phyloP scores from a whole-genome alignment of 1,140 invertebrate genomes.

The Teleopsis dalmanni region DNA sequence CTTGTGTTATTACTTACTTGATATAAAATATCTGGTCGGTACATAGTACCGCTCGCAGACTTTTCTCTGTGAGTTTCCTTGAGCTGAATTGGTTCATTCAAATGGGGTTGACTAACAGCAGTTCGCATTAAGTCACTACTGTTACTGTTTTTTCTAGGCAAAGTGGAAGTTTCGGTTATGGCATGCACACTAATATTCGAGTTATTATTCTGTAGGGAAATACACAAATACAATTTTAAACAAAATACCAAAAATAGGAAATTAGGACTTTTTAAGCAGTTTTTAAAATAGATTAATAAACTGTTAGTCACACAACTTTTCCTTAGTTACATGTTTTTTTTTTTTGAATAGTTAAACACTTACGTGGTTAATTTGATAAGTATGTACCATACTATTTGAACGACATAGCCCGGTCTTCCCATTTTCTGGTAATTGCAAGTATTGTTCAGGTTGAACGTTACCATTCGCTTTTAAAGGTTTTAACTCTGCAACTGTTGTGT shows the following conservation, averaged over 20 bases:
- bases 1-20: conserved; percentile 57
- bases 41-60: conserved; percentile 65
- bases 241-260: not conserved
- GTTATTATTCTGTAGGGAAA: conserved; percentile 26
- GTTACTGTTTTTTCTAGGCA: conserved; percentile 30
- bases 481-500: conserved; percentile 29
- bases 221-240: not conserved
- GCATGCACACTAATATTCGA: conserved; percentile 24
- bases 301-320: too few relatives aligned
- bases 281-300: too few relatives aligned
- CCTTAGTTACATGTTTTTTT: too few relatives aligned
- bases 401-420: conserved; percentile 21
- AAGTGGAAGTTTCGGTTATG: conserved; percentile 11
- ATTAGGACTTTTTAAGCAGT: too few relatives aligned
- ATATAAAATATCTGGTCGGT: conserved; percentile 80
- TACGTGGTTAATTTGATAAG: conserved; percentile 17
- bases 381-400: conserved; percentile 38
- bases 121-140: conserved; percentile 29
- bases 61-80: conserved; percentile 28
- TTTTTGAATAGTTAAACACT: too few relatives aligned
- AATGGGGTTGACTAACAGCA: conserved; percentile 32
- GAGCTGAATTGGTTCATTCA: conserved; percentile 17
- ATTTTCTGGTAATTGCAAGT: conserved; percentile 25
- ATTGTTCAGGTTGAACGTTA: conserved; percentile 23
- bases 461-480: conserved; percentile 27